These are phyloP conservation scores for Perithous albicinctus DNA, from an alignment of 2,888 invertebrate species.

Conservation along the genomic window DNA sequence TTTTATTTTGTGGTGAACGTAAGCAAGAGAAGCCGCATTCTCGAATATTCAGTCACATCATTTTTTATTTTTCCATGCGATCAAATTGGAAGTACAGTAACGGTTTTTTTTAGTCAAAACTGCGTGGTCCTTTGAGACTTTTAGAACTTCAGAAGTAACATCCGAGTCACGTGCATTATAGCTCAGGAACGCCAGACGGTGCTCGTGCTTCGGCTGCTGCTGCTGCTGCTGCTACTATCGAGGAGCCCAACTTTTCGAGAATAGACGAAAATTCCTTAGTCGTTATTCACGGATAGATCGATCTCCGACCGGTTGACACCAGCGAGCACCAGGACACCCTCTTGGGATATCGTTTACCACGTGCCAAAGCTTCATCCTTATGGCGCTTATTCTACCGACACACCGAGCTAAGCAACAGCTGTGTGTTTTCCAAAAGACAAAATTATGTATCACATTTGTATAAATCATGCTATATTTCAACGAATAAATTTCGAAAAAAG, in stretches of 20 bases:
- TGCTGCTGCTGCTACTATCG: slow-evolving; percentile 2
- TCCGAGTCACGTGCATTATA: slow-evolving; percentile 28
- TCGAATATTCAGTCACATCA: too few relatives aligned
- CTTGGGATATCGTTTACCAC: slow-evolving; percentile 12
- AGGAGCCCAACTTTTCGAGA: slow-evolving; percentile 30
- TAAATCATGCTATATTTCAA: background rate
- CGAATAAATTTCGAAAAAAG: too few relatives aligned
- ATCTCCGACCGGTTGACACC: slow-evolving; percentile 40
- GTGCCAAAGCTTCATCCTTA: slow-evolving; percentile 20
- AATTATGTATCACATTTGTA: background rate
- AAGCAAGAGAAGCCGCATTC: too few relatives aligned
- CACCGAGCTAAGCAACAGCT: slow-evolving; percentile 7
- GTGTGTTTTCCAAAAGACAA: background rate
- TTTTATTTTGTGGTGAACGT: too few relatives aligned
- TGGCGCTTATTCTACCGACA: slow-evolving; percentile 2
- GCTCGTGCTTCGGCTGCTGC: slow-evolving; percentile 39
- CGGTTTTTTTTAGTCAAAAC: background rate
- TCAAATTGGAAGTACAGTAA: background rate
- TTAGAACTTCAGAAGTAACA: slow-evolving; percentile 19
- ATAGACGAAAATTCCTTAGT: slow-evolving; percentile 34
- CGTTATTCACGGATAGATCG: slow-evolving; percentile 36
- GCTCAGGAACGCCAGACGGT: slow-evolving; percentile 57
- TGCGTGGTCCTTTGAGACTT: slow-evolving; percentile 12
- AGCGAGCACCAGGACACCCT: background rate
- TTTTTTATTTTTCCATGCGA: background rate